Conservation (phyloP, 2,113 vertebrate species). For the Xenus cinereus region DNA sequence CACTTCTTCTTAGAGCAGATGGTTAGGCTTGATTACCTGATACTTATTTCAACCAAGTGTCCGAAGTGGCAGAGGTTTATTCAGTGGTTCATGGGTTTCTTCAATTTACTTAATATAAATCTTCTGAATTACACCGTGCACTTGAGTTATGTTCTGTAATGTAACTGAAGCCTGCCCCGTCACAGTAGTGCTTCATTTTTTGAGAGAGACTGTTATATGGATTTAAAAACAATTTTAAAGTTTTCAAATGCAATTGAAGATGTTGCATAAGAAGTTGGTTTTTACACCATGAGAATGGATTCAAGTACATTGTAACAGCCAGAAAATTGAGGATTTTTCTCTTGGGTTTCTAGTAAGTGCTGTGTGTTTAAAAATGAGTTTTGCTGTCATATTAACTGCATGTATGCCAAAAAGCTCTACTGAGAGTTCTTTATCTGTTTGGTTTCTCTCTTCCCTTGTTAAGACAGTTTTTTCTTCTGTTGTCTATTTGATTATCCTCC, state of each 20-base stretch:
- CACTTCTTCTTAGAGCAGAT: background rate
- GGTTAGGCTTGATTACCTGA: background rate
- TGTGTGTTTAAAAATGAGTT: background rate
- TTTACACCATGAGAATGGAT: background rate
- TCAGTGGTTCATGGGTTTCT: background rate
- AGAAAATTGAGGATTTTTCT: background rate
- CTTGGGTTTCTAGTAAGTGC: background rate
- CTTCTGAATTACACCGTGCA: background rate
- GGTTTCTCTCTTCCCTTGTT: background rate
- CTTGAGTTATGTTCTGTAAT: background rate
- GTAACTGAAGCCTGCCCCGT: background rate
- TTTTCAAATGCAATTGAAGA: background rate
- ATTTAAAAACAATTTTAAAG: background rate
- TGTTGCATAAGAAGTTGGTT: background rate
- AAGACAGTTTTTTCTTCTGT: background rate
- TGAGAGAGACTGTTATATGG: background rate
- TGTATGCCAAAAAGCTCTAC: background rate
- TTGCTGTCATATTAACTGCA: background rate
- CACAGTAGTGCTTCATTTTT: background rate
- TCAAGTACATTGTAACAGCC: background rate
- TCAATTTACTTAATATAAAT: background rate
- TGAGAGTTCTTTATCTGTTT: background rate
- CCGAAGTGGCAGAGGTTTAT: background rate
- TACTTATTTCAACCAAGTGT: background rate
- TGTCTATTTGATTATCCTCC: constrained; percentile 1